Base-by-base conservation (phyloP, 2,797 vertebrate genomes). In the Malurus leucopterus region DNA sequence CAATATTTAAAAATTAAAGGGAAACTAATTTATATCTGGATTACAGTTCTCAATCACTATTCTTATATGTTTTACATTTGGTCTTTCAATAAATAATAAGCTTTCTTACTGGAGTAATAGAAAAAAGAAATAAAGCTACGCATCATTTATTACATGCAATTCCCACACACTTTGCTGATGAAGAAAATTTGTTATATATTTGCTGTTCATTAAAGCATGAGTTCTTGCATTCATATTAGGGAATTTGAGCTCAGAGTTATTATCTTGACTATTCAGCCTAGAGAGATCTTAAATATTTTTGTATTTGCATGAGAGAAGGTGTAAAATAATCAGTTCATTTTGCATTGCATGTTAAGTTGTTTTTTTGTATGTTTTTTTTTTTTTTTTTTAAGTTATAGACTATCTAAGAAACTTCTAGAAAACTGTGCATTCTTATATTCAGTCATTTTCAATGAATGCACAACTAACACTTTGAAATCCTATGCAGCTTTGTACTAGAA, bases 1-100 rank as follows among this genome's bases (percentile, higher is more conserved):
- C 73, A 94, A 67, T 87, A 51, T 86, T 94, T 95, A 84, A 91
- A 88, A 86, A 84, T 84, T 79, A 93, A 88, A 90, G 78, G 58
- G 36, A 83, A 91, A 80, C 53, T 91, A 91, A 89, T 79, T 76
- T 89, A 73, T 53, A 22, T 49, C 43, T 77, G 32, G 41, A 76
- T 89, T 92, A 68, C 18, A 64, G 57, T 83, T 62, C 51, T 89
- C 58, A 87, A 19, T 89, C 47, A 63, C 58, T 62, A 21, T 67
- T 85, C 55, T 82, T 82, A 65, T 76, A 70, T 58, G 34, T 62
- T 93, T 93, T 81, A 73, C 27, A 34, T 88, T 73, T 74, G 79
- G 15, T 88, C 84, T 89, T 93, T 62, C 61, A 76, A 51, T 87
- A 80, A 84, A 88, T 79, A 86, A 78, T 70, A 85, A 47, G 16